Percentiles rank a stretch among this genome's conserved stretches.
Evolutionary conservation across 1,140 invertebrate species (phyloP).

Genomic region (Pomacea maculata): DNA sequence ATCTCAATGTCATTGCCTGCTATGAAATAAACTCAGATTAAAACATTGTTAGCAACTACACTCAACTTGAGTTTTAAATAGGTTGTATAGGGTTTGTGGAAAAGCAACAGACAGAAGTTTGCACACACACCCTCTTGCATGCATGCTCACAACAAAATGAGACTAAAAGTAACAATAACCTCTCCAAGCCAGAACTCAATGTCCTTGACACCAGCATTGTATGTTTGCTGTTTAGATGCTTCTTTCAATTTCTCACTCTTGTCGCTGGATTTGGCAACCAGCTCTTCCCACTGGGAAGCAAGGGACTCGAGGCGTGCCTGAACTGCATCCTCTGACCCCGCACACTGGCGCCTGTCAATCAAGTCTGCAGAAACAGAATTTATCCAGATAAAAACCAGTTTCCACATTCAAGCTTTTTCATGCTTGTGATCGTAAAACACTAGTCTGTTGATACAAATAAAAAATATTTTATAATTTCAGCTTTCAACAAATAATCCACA

Average conservation of each 20-base stretch:
- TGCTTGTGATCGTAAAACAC: not conserved
- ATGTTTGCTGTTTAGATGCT: conserved; percentile 97
- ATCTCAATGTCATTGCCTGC: no score
- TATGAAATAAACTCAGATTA: no score
- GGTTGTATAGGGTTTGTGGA: no score
- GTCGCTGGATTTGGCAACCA: conserved; percentile 97
- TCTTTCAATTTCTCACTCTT: conserved; percentile 98
- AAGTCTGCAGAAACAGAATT: conserved; percentile 40
- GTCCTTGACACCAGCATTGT: conserved; percentile 99
- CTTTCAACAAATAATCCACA: no score
- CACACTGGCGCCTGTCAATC: conserved; percentile 66
- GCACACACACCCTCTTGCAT: not conserved
- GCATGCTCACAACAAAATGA: not conserved
- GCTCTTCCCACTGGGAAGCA: conserved; percentile 97
- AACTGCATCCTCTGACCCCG: conserved; percentile 69
- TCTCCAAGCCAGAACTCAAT: conserved; percentile 99
- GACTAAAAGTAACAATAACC: conserved; percentile 68
- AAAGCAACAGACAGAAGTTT: not conserved
- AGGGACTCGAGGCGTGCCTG: conserved; percentile 86
- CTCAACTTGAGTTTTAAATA: no score
- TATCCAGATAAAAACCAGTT: not conserved
- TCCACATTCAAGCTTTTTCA: not conserved
- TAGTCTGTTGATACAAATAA: no score
- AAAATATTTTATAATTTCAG: no score
- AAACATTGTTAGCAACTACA: no score